Percentiles rank a stretch among this genome's conserved stretches.
phyloP scores from a whole-genome alignment of 2,888 invertebrate genomes.

The Steinernema carpocapsae region DNA sequence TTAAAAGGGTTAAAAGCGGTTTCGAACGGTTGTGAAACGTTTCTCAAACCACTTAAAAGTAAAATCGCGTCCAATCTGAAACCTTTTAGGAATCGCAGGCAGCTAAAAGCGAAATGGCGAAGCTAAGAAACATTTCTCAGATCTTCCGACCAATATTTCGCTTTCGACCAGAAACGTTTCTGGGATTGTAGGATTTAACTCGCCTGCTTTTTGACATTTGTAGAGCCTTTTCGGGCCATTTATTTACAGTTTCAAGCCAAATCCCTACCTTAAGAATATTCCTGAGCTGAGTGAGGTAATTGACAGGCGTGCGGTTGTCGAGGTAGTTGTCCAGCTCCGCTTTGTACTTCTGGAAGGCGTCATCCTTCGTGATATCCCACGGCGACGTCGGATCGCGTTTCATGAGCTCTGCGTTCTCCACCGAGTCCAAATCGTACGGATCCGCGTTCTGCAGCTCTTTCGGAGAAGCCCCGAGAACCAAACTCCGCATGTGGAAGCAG shows the following conservation, averaged over 20 bases:
- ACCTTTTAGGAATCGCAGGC: too few relatives aligned
- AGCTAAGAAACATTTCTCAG: too few relatives aligned
- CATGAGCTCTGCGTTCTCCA: slow-evolving; percentile 15
- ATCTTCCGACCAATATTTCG: too few relatives aligned
- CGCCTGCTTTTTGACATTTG: too few relatives aligned
- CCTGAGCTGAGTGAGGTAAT: slow-evolving; percentile 71
- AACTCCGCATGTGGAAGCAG: slow-evolving; percentile 95
- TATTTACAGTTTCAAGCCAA: too few relatives aligned
- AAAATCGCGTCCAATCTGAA: too few relatives aligned
- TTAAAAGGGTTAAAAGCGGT: too few relatives aligned
- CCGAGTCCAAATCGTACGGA: slow-evolving; percentile 81
- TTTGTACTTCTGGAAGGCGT: slow-evolving; percentile 29
- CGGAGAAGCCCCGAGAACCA: slow-evolving; percentile 94
- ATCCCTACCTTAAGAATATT: slow-evolving; percentile 69
- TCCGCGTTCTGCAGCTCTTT: slow-evolving; percentile 92
- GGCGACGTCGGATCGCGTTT: slow-evolving; percentile 32
- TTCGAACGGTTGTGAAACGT: too few relatives aligned
- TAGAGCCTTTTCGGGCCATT: too few relatives aligned
- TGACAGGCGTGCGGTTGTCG: slow-evolving; percentile 74
- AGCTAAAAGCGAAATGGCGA: too few relatives aligned
- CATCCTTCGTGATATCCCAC: background rate
- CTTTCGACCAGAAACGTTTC: too few relatives aligned
- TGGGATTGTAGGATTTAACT: background rate
- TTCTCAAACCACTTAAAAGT: too few relatives aligned
- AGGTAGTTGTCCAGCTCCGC: slow-evolving; percentile 89